Conservation (phyloP, 2,888 invertebrate genomes). For the Patella depressa region DNA sequence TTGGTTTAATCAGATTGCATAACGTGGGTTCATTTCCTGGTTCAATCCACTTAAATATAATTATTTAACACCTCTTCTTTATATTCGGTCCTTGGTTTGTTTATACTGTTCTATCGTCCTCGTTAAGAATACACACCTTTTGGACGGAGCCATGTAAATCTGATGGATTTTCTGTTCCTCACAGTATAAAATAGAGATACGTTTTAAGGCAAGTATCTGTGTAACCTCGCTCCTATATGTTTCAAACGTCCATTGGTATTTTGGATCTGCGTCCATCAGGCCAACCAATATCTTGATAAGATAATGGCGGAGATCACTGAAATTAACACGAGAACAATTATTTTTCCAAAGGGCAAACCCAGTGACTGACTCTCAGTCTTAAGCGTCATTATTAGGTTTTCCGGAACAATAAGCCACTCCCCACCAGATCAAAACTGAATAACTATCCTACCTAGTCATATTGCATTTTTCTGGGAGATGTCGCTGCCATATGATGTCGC, state of each 20-base stretch:
- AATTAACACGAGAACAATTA: neutral
- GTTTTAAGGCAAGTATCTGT: neutral
- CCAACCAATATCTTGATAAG: neutral
- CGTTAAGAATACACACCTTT: no score
- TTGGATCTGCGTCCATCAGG: neutral
- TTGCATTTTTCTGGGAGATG: constrained; percentile 9
- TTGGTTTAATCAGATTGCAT: no score
- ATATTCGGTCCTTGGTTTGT: no score
- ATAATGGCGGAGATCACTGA: neutral
- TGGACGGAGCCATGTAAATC: neutral
- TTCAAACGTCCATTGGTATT: neutral
- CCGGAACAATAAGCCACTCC: no score
- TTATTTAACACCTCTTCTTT: no score
- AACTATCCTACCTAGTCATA: constrained; percentile 16
- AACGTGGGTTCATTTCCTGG: no score
- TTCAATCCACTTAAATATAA: no score
- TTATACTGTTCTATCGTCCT: no score
- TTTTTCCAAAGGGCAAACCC: no score
- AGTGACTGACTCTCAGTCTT: no score
- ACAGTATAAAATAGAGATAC: neutral
- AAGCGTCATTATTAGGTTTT: no score
- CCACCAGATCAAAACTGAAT: no score
- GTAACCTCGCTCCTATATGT: neutral
- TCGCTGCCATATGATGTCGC: constrained; percentile 15
- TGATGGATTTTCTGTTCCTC: neutral